Conservation (phyloP, 2,113 vertebrate species). For the Hymenochirus boettgeri region DNA sequence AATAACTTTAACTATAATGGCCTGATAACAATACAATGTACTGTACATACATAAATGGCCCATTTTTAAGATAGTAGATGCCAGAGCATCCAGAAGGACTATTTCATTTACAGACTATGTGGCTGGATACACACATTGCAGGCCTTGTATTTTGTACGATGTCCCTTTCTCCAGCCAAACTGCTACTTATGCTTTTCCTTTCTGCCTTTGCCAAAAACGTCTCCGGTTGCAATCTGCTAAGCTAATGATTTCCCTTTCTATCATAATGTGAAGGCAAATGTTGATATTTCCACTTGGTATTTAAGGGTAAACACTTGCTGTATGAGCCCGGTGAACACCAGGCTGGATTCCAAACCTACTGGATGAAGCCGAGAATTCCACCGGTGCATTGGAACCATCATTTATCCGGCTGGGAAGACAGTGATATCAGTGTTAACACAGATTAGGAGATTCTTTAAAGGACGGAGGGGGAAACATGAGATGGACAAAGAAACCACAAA, state of each 20-base stretch:
- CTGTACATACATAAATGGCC: too few species aligned
- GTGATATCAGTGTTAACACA: not conserved
- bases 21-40: too few species aligned
- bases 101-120: not conserved
- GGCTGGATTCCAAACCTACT: not conserved
- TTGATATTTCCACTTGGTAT: constrained; percentile 30
- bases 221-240: constrained; percentile 30
- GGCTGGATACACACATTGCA: not conserved
- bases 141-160: not conserved
- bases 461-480: not conserved
- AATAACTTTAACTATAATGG: too few species aligned
- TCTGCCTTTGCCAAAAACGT: constrained; percentile 26
- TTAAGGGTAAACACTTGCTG: not conserved
- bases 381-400: not conserved
- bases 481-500: not conserved
- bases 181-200: constrained; percentile 22
- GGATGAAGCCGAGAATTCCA: not conserved
- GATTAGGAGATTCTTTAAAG: not conserved
- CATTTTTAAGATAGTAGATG: not conserved
- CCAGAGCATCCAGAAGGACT: not conserved
- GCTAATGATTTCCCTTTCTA: constrained; percentile 27
- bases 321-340: not conserved
- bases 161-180: constrained; percentile 18
- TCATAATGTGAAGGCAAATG: constrained; percentile 35
- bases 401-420: not conserved